Evolutionary conservation across 2,888 invertebrate species (phyloP).

Genomic region (Cataglyphis albicans): DNA sequence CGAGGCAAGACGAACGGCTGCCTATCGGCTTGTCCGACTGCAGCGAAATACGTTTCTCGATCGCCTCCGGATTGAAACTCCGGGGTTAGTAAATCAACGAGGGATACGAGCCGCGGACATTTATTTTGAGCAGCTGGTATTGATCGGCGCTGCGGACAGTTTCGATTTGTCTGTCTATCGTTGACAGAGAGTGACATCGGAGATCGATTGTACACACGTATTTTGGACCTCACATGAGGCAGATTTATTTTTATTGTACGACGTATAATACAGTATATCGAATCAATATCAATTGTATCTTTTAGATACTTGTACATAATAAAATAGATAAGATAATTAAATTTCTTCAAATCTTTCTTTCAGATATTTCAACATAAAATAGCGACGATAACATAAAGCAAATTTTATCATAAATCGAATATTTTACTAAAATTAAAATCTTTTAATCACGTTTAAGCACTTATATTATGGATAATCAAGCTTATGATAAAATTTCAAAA

Average conservation of each 20-base stretch:
- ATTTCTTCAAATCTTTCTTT: neutral
- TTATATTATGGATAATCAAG: neutral
- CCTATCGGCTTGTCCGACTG: constrained; percentile 37
- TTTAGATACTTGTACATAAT: neutral
- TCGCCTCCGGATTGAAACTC: constrained; percentile 48
- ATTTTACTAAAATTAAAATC: neutral
- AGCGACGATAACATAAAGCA: neutral
- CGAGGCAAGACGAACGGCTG: constrained; percentile 48
- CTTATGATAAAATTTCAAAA: neutral
- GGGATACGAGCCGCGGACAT: constrained; percentile 41
- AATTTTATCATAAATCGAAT: neutral
- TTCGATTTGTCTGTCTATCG: constrained; percentile 44
- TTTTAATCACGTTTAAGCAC: too few relatives aligned
- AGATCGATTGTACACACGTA: constrained; percentile 5
- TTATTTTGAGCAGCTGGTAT: constrained; percentile 53
- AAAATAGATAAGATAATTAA: neutral
- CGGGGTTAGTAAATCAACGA: constrained; percentile 47
- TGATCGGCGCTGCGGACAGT: constrained; percentile 24
- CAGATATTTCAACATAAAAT: neutral
- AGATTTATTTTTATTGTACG: neutral
- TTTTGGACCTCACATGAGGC: neutral
- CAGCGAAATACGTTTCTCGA: constrained; percentile 49
- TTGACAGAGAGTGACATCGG: neutral
- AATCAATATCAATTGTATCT: neutral
- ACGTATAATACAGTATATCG: neutral